These are phyloP conservation scores for Cnemophilus loriae DNA, from an alignment of 2,113 vertebrate species.

Conservation along the genomic window DNA sequence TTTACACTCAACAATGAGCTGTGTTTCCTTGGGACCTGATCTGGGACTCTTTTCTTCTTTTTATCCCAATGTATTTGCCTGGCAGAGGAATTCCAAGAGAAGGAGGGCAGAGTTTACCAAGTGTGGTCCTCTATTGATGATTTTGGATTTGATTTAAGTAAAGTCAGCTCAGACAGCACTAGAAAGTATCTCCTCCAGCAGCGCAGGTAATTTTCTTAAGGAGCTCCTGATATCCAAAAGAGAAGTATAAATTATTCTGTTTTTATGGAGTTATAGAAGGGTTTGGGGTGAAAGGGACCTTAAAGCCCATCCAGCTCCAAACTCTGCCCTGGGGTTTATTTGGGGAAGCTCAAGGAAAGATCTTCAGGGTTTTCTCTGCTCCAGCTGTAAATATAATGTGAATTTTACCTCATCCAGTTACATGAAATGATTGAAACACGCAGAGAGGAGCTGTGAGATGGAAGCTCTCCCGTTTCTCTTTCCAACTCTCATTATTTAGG, in stretches of 20 bases:
- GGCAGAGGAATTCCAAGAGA: not conserved
- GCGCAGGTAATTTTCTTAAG: not conserved
- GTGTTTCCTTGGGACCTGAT: not conserved
- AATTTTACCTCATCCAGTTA: not conserved
- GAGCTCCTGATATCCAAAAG: not conserved
- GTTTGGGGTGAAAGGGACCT: not conserved
- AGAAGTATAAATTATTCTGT: fast-evolving
- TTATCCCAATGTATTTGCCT: not conserved
- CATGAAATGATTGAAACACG: fast-evolving
- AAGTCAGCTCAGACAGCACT: not conserved
- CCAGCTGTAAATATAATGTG: not conserved
- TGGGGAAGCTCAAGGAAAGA: not conserved
- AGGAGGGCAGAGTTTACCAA: not conserved
- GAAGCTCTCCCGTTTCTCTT: not conserved
- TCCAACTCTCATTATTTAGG: not conserved
- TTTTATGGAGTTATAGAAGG: not conserved
- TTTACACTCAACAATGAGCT: not conserved
- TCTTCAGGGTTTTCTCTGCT: not conserved
- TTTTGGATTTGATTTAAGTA: not conserved
- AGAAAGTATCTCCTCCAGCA: not conserved
- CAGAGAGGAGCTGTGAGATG: not conserved
- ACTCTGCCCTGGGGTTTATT: not conserved
- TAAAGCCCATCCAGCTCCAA: not conserved
- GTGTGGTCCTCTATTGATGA: fast-evolving
- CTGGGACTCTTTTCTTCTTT: not conserved